Evolutionary conservation across 2,888 invertebrate species (phyloP), one percentile per base, ranked within the genome.

Genomic region (Apeira syringaria): DNA sequence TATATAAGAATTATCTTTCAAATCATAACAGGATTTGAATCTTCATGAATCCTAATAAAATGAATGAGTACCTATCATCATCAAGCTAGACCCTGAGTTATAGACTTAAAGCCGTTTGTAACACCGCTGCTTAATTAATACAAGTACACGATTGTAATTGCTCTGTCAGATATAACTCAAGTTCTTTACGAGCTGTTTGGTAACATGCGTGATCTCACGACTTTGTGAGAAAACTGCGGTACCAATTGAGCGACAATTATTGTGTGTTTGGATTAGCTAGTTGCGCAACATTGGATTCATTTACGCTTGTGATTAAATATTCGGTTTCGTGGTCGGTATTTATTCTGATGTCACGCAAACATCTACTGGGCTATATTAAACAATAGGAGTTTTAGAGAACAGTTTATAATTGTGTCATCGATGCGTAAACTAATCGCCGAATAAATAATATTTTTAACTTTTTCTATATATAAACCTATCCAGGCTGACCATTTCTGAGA

Each of bases 251-350:
- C 32, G 32, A 31, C 44, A 44, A 47, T 47, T 37, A n/a, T n/a
- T 24, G 27, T 34, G 17, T 35, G 40, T 46, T 6, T 18, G 37
- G 33, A 42, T 41, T 41, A 36, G 33, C 9, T 15, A 2, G 28
- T 15, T 7, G 26, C 40, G 26, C 40, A 49, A 33, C 44, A 53
- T 53, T 53, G 55, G 42, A 49, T 49, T 53, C 25, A 47, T 53
- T 56, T 40, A 40, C 25, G 43, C 41, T 40, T 37, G 34, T 39
- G 43, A 56, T 50, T 40, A 41, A 56, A 13, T 41, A 46, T 28
- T 35, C n/a, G 32, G 26, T 17, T 10, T 33, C 29, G 10, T 24
- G 39, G 30, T 35, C 13, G 15, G 12, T 17, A 40, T 50, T 43
- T 40, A 22, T 36, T 27, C 18, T 37, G 36, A 43, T 41, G 48